phyloP scores from a whole-genome alignment of 2,797 vertebrate genomes.

The Sebastes minor region DNA sequence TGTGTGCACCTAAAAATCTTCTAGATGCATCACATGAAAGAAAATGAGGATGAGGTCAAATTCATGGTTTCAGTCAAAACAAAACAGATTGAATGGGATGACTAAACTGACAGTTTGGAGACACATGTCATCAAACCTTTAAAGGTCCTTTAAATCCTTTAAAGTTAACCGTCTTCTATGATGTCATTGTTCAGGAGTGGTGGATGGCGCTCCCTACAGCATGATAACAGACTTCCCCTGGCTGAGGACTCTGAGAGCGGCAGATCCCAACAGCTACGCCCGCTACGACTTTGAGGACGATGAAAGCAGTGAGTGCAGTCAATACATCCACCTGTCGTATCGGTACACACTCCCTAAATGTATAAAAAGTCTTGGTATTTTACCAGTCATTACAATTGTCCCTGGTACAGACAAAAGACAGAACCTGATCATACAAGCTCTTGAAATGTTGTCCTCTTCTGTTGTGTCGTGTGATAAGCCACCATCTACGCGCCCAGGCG shows the following conservation, averaged over 20 bases:
- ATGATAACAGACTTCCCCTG: conserved; percentile 99
- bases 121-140: neutral
- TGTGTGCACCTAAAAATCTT: neutral
- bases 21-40: too few species aligned
- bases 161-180: neutral
- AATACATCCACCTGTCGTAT: neutral
- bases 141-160: neutral
- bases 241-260: conserved; percentile 93
- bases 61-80: neutral
- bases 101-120: neutral
- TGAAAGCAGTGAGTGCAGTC: conserved; percentile 91
- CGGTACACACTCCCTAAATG: neutral
- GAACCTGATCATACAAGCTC: neutral
- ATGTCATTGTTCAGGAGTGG: conserved; percentile 81
- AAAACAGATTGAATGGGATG: neutral
- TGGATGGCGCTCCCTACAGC: conserved; percentile 95
- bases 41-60: neutral
- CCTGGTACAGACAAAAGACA: neutral
- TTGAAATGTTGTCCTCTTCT: neutral
- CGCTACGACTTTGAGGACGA: conserved; percentile 98
- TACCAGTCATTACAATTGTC: too few species aligned
- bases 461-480: conserved; percentile 74
- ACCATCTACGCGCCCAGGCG: conserved; percentile 97
- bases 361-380: neutral
- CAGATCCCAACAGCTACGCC: conserved; percentile 94